Percentiles rank a stretch among this genome's conserved stretches.
phyloP scores from a whole-genome alignment of 35 echinoderm and acorn worm genomes.

The Eucidaris tribuloides region DNA sequence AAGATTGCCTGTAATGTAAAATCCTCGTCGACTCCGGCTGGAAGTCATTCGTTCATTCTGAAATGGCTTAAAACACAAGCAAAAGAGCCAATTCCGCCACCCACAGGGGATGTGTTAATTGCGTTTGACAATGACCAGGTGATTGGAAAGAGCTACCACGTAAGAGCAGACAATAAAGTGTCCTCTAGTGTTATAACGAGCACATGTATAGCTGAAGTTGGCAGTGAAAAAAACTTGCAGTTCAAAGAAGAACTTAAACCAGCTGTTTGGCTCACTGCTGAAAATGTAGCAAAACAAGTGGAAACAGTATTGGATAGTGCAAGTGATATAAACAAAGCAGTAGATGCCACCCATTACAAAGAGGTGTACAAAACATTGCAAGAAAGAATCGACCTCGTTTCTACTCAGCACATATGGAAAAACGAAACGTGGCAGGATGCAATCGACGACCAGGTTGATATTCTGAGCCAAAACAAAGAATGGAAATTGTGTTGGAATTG shows the following conservation, averaged over 20 bases:
- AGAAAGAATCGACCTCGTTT: neutral
- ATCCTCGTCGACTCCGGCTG: slow-evolving; percentile 3
- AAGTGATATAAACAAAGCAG: neutral
- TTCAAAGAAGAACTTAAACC: neutral
- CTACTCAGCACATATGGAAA: neutral
- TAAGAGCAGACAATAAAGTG: slow-evolving; percentile 39
- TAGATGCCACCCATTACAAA: neutral
- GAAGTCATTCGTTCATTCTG: neutral
- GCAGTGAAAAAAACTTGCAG: neutral
- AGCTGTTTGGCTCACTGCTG: neutral
- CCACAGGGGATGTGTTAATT: slow-evolving; percentile 3
- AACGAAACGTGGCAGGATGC: neutral
- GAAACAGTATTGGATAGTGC: neutral
- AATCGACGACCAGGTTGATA: neutral
- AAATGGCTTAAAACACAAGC: slow-evolving; percentile 8
- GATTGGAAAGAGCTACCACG: slow-evolving; percentile 44
- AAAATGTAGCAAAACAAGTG: neutral
- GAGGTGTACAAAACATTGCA: neutral
- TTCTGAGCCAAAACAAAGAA: neutral
- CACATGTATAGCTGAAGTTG: neutral
- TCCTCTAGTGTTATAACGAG: neutral
- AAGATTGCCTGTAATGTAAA: slow-evolving; percentile 26
- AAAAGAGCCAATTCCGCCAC: neutral
- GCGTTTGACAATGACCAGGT: slow-evolving; percentile 69
- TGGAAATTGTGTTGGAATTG: neutral